Evolutionary conservation across 2,888 invertebrate species (phyloP), one percentile per base, ranked within the genome.

Genomic region (Pheosia tremula): DNA sequence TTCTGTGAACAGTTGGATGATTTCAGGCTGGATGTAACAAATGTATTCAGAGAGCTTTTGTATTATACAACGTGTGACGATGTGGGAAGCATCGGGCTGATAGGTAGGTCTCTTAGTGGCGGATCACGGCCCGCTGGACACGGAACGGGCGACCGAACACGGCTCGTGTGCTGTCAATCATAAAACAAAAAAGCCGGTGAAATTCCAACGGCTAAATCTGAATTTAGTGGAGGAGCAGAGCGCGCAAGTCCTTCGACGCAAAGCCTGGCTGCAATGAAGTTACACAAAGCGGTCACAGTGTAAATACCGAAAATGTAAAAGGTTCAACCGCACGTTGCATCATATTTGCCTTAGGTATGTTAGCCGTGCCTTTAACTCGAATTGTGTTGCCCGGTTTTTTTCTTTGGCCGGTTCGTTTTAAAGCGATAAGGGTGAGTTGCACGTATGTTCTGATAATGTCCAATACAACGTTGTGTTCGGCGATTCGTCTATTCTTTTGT

Each of bases 111-210:
- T 90, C 89, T 90, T 91, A 89, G 88, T 83, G 84, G 84, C 63
- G 81, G 84, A 83, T 86, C 86, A 90, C 91, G 85, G 90, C 61
- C 86, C 89, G 86, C 79, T 91, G 89, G 84, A 84, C 88, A 88
- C 72, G 78, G 85, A 83, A 86, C 91, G 90, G 87, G 90, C 91
- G 90, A 91, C 91, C 91, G 92, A 87, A 77, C 91, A 90, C 88
- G 74, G 84, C 86, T 81, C 88, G 91, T 91, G 92, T 90, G 89
- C 89, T 91, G 91, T 91, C 91, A 92, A 92, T 93, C 91, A 93
- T 92, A 92, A 91, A 93, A 89, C 85, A 83, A 89, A 89, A 88
- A 87, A 85, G 77, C 80, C 78, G 80, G 75, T 83, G 77, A 86
- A 90, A 89, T 87, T 85, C 88, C 83, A 86, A 76, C 77, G 85